Base-by-base conservation (phyloP, 2,888 invertebrate species). In the Pammene fasciana region DNA sequence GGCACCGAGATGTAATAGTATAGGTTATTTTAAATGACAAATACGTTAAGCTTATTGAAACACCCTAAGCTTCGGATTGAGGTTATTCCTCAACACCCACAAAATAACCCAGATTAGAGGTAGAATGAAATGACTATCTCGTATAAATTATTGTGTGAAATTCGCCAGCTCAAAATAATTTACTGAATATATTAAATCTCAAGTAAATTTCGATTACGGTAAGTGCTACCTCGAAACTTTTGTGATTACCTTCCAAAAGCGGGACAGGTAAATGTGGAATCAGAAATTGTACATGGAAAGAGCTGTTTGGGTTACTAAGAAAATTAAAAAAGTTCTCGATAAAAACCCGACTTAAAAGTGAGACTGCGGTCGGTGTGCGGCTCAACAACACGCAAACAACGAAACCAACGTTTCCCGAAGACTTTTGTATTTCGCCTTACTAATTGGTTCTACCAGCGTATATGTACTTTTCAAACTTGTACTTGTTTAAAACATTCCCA, bases 291-390 rank as follows among this genome's bases (percentile, higher is more conserved):
- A n/a, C 8, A 14, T n/a, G 45, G 45, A 6, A 6, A 5, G n/a
- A n/a, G 7, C 7, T 6, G 13, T 5, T n/a, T n/a, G n/a, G 45
- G 45, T 45, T 45, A n/a, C 45, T 45, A 45, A 45, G 45, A 26
- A 45, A 45, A 45, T 45, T 45, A 45, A 45, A 45, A 45, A 45
- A 45, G 45, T 45, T 45, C 45, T 45, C 41, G n/a, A 45, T 45
- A 11, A 14, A 45, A 10, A n/a, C 45, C n/a, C 43, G 13, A 13
- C 45, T 7, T 45, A n/a, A 45, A n/a, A 7, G n/a, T 0, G n/a
- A 7, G n/a, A 11, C 45, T 45, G 6, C 1, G 45, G 7, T 14
- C 45, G n/a, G 45, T 45, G 45, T 45, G 14, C 45, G 6, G 45
- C 7, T n/a, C 7, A 45, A 7, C 45, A 7, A 14, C 26, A 26